Percentiles rank a stretch among this genome's conserved stretches.
Evolutionary conservation across 2,888 invertebrate genomes (phyloP).

Genomic region (Griposia aprilina): DNA sequence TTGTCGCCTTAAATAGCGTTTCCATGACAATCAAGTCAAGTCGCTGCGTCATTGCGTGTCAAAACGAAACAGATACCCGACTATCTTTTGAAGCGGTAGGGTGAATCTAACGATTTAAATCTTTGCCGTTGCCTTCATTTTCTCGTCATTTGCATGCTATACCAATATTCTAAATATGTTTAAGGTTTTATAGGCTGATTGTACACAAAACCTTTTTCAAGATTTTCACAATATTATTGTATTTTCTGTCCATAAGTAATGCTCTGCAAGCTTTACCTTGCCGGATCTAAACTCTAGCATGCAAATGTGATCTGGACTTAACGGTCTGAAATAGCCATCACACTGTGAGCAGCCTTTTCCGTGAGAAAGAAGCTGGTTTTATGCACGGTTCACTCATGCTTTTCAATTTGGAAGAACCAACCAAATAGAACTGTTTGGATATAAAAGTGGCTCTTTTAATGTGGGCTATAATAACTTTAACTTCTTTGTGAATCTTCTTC

Average conservation of each 20-base stretch:
- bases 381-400: background rate
- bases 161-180: background rate
- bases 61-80: too few relatives aligned
- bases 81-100: too few relatives aligned
- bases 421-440: background rate
- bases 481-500: background rate
- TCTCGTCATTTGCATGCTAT: background rate
- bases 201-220: background rate
- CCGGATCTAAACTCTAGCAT: background rate
- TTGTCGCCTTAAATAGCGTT: too few relatives aligned
- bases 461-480: background rate
- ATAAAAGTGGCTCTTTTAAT: background rate
- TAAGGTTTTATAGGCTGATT: background rate
- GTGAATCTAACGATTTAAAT: too few relatives aligned
- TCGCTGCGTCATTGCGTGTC: too few relatives aligned
- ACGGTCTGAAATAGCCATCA: background rate
- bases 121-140: too few relatives aligned
- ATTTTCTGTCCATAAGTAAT: background rate
- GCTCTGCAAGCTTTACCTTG: background rate
- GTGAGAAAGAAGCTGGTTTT: background rate
- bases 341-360: background rate
- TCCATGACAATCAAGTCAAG: too few relatives aligned
- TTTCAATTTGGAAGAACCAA: background rate
- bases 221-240: background rate
- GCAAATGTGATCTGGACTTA: slow-evolving; percentile 3